phyloP scores from a whole-genome alignment of 2,888 invertebrate genomes.

The Heliconius ethilla region DNA sequence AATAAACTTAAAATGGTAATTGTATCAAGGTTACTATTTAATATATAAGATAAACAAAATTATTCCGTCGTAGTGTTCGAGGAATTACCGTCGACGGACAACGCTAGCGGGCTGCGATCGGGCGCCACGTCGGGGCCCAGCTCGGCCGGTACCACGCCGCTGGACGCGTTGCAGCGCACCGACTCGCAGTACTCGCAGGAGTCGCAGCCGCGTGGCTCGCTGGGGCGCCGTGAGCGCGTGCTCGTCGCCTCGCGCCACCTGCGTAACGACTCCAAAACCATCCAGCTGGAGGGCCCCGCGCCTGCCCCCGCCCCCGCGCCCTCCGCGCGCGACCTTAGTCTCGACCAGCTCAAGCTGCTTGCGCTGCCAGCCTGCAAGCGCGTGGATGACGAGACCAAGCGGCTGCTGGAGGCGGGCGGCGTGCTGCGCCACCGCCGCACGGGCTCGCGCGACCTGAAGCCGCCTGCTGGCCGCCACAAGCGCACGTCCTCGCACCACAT shows the following conservation, averaged over 20 bases:
- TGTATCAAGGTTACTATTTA: too few species aligned
- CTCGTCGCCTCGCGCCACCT: conserved; percentile 80
- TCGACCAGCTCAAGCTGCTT: conserved; percentile 74
- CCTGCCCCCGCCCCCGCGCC: conserved; percentile 50
- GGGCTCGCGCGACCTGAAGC: conserved; percentile 80
- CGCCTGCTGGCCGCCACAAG: conserved; percentile 67
- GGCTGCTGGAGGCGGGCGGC: conserved; percentile 69
- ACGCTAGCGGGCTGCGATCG: conserved; percentile 75
- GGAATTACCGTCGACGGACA: conserved; percentile 84
- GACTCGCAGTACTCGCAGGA: conserved; percentile 75
- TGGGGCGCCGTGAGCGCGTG: conserved; percentile 66
- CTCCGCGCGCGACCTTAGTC: conserved; percentile 69
- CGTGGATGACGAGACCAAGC: conserved; percentile 75
- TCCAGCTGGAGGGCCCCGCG: conserved; percentile 67
- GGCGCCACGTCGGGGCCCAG: conserved; percentile 69
- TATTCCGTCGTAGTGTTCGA: conserved; percentile 84
- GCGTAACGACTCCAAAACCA: conserved; percentile 84
- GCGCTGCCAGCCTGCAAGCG: conserved; percentile 57
- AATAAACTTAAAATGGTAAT: too few species aligned
- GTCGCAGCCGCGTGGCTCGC: conserved; percentile 52
- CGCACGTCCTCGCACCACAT: conserved; percentile 78
- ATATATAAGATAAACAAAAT: background rate
- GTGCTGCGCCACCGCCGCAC: conserved; percentile 83
- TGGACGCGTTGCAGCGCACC: conserved; percentile 68
- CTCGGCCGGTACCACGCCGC: conserved; percentile 68